phyloP scores from a whole-genome alignment of 2,888 invertebrate genomes.

The Lepidocyrtoides sp. region DNA sequence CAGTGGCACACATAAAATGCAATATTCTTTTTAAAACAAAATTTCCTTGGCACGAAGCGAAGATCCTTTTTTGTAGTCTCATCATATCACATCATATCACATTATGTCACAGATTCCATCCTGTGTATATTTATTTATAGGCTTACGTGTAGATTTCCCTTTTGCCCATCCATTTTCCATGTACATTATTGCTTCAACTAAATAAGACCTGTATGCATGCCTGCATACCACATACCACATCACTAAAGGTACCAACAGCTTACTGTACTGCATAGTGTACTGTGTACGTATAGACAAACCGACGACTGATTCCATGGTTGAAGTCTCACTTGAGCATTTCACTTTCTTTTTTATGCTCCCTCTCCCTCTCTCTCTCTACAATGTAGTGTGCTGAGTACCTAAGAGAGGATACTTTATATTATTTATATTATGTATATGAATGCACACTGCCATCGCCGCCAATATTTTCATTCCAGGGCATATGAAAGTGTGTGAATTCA shows the following conservation, averaged over 20 bases:
- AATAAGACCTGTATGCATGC: background rate
- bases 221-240: slow-evolving; percentile 27
- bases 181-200: slow-evolving; percentile 15
- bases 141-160: slow-evolving; percentile 66
- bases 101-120: slow-evolving; percentile 72
- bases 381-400: background rate
- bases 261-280: no score
- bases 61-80: slow-evolving; percentile 64
- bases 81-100: slow-evolving; percentile 70
- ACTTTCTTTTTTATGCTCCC: slow-evolving; percentile 49
- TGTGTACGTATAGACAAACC: background rate
- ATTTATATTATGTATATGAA: slow-evolving; percentile 34
- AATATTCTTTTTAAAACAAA: slow-evolving; percentile 40
- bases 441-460: background rate
- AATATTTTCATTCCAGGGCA: background rate
- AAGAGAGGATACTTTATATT: slow-evolving; percentile 27
- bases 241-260: background rate
- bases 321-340: slow-evolving; percentile 66
- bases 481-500: background rate
- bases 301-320: slow-evolving; percentile 51
- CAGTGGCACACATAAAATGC: background rate
- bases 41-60: slow-evolving; percentile 45
- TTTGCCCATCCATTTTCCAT: slow-evolving; percentile 69
- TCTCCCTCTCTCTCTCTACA: no score
- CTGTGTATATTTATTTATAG: slow-evolving; percentile 75